A percentile compares a stretch with the other conserved stretches of the same genome.
These are phyloP conservation scores for Pogonocichla stellata DNA, from an alignment of 2,113 vertebrate genomes.

Conservation along the genomic window DNA sequence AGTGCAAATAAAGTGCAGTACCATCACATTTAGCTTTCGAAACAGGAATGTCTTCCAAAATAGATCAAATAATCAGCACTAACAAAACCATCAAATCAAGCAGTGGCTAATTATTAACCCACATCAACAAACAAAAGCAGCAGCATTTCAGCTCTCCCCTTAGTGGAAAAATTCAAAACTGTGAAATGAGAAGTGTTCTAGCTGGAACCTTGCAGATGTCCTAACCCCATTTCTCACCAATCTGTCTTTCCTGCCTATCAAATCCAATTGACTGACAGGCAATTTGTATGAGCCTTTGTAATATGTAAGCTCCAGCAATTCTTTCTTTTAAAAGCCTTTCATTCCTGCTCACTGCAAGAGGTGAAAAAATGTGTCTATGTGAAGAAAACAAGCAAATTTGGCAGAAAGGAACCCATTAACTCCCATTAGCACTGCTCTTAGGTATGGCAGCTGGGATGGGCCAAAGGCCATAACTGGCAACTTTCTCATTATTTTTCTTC, in stretches of 20 bases:
- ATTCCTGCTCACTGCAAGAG: neutral
- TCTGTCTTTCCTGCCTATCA: neutral
- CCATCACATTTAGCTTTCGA: neutral
- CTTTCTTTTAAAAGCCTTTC: constrained; percentile 4
- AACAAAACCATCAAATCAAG: neutral
- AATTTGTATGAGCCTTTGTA: neutral
- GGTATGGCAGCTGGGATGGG: neutral
- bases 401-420: neutral
- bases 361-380: neutral
- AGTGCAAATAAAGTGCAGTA: neutral
- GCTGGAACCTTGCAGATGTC: neutral
- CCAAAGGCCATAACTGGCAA: neutral
- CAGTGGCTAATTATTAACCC: neutral
- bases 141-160: neutral
- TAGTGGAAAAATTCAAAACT: neutral
- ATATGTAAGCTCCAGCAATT: neutral
- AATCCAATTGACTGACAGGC: neutral
- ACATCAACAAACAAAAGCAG: neutral
- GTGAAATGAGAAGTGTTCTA: neutral
- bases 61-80: neutral
- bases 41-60: neutral
- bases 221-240: neutral
- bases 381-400: neutral
- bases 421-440: neutral
- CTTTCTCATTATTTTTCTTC: neutral